Percentiles rank a stretch among this genome's conserved stretches.
These are phyloP conservation scores for Bicyclus anynana DNA, from an alignment of 1,140 invertebrate species.

Conservation along the genomic window DNA sequence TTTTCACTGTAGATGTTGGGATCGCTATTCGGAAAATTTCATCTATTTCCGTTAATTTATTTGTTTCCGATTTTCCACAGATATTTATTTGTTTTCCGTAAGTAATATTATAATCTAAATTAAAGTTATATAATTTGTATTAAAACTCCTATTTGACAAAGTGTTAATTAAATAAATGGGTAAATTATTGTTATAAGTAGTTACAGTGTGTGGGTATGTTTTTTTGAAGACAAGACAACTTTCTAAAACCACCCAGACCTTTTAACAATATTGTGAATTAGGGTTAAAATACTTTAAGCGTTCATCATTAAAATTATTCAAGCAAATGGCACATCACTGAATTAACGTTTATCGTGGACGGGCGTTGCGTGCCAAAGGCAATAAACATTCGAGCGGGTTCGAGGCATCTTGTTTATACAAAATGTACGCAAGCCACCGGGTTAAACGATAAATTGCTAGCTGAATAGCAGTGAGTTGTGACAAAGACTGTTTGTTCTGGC, in stretches of 20 bases:
- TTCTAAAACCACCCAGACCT: too few relatives aligned
- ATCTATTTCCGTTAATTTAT: too few relatives aligned
- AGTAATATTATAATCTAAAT: too few relatives aligned
- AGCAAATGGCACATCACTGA: conserved; percentile 52
- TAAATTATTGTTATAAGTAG: too few relatives aligned
- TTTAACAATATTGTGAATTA: too few relatives aligned
- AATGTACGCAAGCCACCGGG: conserved; percentile 24
- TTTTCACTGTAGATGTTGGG: background rate
- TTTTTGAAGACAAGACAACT: too few relatives aligned
- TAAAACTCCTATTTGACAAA: too few relatives aligned
- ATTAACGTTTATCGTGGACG: conserved; percentile 48
- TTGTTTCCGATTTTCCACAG: too few relatives aligned
- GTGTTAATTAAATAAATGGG: too few relatives aligned
- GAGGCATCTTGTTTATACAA: conserved; percentile 52
- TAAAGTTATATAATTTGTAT: too few relatives aligned
- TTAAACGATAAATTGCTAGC: conserved; percentile 2
- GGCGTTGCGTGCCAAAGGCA: conserved; percentile 40
- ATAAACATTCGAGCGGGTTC: conserved; percentile 43
- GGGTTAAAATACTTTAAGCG: conserved; percentile 17
- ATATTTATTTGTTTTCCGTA: too few relatives aligned
- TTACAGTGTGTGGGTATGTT: too few relatives aligned
- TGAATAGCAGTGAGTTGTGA: conserved; percentile 6
- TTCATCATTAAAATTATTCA: conserved; percentile 64
- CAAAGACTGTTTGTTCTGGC: background rate
- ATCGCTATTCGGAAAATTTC: background rate